Base-by-base conservation (phyloP, 2,113 vertebrate species). In the Penelope pileata region DNA sequence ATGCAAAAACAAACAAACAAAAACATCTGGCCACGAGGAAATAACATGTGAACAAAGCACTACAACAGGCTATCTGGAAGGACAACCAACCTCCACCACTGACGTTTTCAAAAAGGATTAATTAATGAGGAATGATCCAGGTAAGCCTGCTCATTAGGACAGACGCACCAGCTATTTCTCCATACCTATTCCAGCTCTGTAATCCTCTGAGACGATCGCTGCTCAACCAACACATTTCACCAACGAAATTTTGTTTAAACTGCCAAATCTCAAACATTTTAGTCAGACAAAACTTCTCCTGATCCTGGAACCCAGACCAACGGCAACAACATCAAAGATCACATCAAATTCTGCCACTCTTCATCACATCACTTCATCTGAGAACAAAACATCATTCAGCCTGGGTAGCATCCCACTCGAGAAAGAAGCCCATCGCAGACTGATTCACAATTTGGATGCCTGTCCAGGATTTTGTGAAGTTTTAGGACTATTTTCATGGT, bases 391-490 rank as follows among this genome's bases (percentile, higher is more conserved):
- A 29, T 64, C 68, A 60, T n/a, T 64, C 69, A 82, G 42, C 13
- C 23, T 60, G 66, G 40, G 48, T 53, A 76, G 51, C 42, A 88
- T 9, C 38, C 42, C 42, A 53, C 53, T 69, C 45, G 58, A 85
- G 40, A 90, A 83, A 47, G 53, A 76, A 43, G 10, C 86, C 42
- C 58, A 16, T 6, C 67, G 27, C 51, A 72, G 13, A 26, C 32
- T 83, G 69, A 82, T 53, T 81, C 45, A 60, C 74, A 68, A 76
- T 64, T 72, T 93, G 42, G 54, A 95, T 83, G 84, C 59, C 50
- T 70, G 45, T 27, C 50, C 50, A 74, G 3, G 38, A 77, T 83
- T 92, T 54, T 66, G 32, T 47, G 27, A 85, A 85, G 53, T 73
- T 92, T 91, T 70, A 59, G 59, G 70, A 54, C 70, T 69, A 69